Conservation (phyloP, 2,888 invertebrate genomes). For the Ethmia dodecea region DNA sequence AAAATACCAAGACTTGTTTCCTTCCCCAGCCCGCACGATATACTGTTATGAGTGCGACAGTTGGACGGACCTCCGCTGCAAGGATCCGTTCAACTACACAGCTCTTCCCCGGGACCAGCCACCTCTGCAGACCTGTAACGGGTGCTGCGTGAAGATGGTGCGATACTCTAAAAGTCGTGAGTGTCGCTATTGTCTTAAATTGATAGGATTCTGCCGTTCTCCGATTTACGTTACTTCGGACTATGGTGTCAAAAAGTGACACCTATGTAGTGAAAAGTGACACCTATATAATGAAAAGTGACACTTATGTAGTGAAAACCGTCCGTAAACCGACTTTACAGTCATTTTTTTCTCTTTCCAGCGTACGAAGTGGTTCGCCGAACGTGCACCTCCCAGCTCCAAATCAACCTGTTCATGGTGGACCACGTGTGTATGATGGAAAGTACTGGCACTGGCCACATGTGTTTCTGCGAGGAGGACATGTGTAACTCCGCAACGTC, state of each 20-base stretch:
- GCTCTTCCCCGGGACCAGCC: constrained; percentile 92
- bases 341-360: too few species aligned
- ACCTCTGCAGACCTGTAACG: constrained; percentile 91
- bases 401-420: constrained; percentile 98
- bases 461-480: constrained; percentile 99
- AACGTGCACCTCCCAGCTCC: constrained; percentile 94
- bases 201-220: too few species aligned
- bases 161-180: constrained; percentile 93
- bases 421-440: constrained; percentile 99
- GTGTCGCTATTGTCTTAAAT: too few species aligned
- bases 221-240: too few species aligned
- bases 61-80: constrained; percentile 92
- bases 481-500: constrained; percentile 85
- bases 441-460: constrained; percentile 98
- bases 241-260: too few species aligned
- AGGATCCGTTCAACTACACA: constrained; percentile 96
- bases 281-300: too few species aligned
- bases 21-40: constrained; percentile 85
- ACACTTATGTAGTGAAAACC: too few species aligned
- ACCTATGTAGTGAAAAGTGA: too few species aligned
- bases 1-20: too few species aligned
- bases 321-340: too few species aligned
- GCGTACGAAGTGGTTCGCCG: constrained; percentile 94
- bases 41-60: constrained; percentile 97
- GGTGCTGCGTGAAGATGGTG: constrained; percentile 97